Conservation (phyloP, 2,888 invertebrate genomes). For the Coleophora deauratella region DNA sequence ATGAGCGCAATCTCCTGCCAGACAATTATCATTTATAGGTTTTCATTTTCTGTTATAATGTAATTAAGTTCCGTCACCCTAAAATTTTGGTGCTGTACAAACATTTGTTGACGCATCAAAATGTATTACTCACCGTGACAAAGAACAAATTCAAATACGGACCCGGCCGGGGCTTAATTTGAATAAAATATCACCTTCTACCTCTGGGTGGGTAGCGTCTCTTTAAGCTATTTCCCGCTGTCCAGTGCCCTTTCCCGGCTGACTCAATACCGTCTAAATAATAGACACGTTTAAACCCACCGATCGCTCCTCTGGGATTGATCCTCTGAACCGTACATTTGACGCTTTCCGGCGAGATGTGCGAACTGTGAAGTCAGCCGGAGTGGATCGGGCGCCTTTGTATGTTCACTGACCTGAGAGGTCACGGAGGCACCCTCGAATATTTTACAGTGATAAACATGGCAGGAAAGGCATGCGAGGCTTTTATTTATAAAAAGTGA, state of each 20-base stretch:
- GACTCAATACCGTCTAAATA: constrained; percentile 48
- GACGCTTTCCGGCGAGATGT: constrained; percentile 46
- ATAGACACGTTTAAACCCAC: constrained; percentile 56
- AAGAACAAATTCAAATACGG: constrained; percentile 39
- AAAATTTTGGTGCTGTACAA: neutral
- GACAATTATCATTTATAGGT: too few species aligned
- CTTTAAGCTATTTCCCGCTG: constrained; percentile 47
- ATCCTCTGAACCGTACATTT: constrained; percentile 53
- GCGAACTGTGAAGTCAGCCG: constrained; percentile 28
- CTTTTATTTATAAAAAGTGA: too few species aligned
- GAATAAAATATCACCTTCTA: constrained; percentile 51
- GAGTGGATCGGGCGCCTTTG: constrained; percentile 21
- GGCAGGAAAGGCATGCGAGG: too few species aligned
- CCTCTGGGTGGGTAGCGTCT: constrained; percentile 35
- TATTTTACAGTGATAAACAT: too few species aligned
- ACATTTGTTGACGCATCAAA: constrained; percentile 17
- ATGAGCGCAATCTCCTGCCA: too few species aligned
- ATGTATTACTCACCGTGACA: constrained; percentile 23
- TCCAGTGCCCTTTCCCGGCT: constrained; percentile 36
- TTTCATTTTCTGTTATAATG: too few species aligned
- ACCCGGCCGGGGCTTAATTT: constrained; percentile 30
- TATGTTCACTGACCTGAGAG: constrained; percentile 26
- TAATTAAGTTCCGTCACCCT: too few species aligned
- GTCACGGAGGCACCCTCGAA: constrained; percentile 17
- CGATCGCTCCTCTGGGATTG: constrained; percentile 51